Evolutionary conservation across 2,888 invertebrate genomes (phyloP), one percentile per base, ranked within the genome.

Genomic region (Acronicta aceris): DNA sequence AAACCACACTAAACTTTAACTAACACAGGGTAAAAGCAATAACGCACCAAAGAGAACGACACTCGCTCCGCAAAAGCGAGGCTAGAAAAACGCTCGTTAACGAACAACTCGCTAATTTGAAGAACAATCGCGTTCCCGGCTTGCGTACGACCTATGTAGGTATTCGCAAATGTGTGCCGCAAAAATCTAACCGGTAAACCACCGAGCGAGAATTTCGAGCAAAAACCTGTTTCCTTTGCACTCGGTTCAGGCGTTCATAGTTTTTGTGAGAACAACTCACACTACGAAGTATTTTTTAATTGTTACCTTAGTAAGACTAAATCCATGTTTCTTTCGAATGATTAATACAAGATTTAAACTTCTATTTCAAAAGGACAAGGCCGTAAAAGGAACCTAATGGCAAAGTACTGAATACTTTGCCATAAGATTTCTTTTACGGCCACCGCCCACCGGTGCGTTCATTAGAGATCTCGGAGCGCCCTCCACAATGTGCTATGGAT

Each of bases 81-180:
- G 21, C 49, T 56, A 66, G 54, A 83, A 84, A 83, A 82, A 81
- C 79, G 80, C 81, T 86, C 81, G 80, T 83, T 82, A 84, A 70
- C 73, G 69, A 71, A 73, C 79, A 75, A 72, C 75, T 71, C 74
- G 69, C 78, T 84, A 84, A 85, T 84, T 85, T 82, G 77, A 67
- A 78, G 62, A 73, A 71, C 71, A 74, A 73, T 75, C 71, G 75
- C 65, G 70, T 69, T 63, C 59, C 21, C 49, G 54, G 58, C 59
- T 59, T 53, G 64, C 59, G 54, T 46, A 40, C 54, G 40, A 52
- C 71, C 66, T 48, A 58, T 49, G 67, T 61, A 58, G 56, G 63
- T 56, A 52, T 63, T 69, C 63, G 59, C 58, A 71, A 78, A 72
- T 69, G 65, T 66, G 36, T 59, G 63, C 61, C 53, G 59, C 54